phyloP scores from a whole-genome alignment of 2,113 vertebrate genomes.

The Tupaia tana region DNA sequence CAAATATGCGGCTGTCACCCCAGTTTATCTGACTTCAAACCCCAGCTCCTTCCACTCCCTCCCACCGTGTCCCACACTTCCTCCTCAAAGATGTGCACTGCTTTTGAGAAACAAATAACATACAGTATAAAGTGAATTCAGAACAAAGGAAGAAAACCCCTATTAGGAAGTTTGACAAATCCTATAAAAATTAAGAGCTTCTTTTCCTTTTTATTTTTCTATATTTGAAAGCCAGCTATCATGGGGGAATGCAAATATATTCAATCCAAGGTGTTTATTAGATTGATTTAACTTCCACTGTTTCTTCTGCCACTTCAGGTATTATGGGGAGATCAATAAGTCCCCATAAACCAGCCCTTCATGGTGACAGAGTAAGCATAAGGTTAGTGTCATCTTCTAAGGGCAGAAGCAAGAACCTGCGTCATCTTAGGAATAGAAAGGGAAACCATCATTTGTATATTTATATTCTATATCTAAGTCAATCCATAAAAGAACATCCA shows the following conservation, averaged over 20 bases:
- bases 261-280: neutral
- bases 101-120: neutral
- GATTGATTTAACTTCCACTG: conserved; percentile 40
- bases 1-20: neutral
- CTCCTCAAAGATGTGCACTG: neutral
- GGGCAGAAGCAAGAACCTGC: neutral
- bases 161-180: neutral
- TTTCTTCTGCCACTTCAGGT: neutral
- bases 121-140: neutral
- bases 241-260: conserved; percentile 22
- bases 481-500: neutral
- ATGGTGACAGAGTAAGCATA: neutral
- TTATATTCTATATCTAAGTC: conserved; percentile 1
- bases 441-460: neutral
- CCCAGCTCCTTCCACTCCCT: neutral
- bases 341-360: neutral
- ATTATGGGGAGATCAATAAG: neutral
- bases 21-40: neutral
- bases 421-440: neutral
- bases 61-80: too few species aligned
- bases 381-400: neutral
- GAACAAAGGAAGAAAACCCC: neutral
- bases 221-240: neutral
- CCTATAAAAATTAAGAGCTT: neutral
- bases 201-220: conserved; percentile 9